Conservation (phyloP, 2,888 invertebrate genomes). For the Drosophila suboccidentalis region DNA sequence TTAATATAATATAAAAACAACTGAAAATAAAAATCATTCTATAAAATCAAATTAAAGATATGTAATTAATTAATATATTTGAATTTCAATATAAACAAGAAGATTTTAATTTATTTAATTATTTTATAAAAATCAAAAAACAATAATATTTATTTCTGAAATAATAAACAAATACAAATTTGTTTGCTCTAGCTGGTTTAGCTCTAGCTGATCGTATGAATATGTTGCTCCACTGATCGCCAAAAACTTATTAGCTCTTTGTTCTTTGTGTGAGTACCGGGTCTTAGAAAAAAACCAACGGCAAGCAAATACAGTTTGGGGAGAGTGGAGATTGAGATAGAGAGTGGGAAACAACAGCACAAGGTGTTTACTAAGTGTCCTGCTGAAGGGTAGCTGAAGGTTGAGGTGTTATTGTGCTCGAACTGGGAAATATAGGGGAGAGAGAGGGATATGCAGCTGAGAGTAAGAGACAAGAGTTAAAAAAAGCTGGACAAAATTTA, state of each 20-base stretch:
- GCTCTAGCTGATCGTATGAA: no score
- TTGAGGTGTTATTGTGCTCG: slow-evolving; percentile 27
- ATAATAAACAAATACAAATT: no score
- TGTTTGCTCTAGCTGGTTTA: no score
- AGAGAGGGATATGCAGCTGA: slow-evolving; percentile 13
- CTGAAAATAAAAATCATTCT: no score
- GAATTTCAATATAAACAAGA: no score
- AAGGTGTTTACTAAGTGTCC: slow-evolving; percentile 42
- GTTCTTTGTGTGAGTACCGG: not conserved
- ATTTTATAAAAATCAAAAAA: no score
- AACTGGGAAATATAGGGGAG: slow-evolving; percentile 2
- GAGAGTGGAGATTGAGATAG: slow-evolving; percentile 11
- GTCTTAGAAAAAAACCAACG: not conserved
- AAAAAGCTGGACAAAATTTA: not conserved
- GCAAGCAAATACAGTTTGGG: slow-evolving; percentile 41
- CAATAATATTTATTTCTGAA: no score
- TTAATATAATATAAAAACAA: no score
- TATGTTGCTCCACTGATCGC: not conserved
- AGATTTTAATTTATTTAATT: no score
- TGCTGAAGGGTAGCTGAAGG: slow-evolving; percentile 50
- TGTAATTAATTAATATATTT: no score
- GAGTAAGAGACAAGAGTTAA: slow-evolving; percentile 4
- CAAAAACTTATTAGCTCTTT: not conserved
- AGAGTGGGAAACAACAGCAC: slow-evolving; percentile 2
- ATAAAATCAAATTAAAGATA: no score